Base-by-base conservation (phyloP, 2,888 invertebrate genomes). In the Neoascia interrupta region DNA sequence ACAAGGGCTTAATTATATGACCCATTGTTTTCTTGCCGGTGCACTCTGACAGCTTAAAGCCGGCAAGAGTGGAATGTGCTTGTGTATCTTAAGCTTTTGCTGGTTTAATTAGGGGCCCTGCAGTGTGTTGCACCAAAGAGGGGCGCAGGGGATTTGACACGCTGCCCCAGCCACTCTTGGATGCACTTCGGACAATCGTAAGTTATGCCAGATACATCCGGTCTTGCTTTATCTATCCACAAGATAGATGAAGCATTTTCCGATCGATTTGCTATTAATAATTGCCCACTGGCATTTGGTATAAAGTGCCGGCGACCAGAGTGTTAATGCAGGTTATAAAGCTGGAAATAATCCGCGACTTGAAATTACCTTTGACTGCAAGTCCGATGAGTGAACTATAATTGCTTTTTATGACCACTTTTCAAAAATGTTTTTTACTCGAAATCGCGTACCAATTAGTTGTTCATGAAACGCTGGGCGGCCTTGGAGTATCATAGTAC, bases 1-100 rank as follows among this genome's bases (percentile, higher is more conserved):
- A 79, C 79, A 79, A 79, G 79, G 66, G 56, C 56, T 79, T 73
- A 79, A 79, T 79, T 79, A 79, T 79, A 79, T 73, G 73, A 79
- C 60, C 79, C 79, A 79, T 73, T 79, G 79, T 79, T 79, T 73
- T 61, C 73, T 61, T 51, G 54, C 66, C 79, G 39, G 54, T 54
- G 34, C 45, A 45, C 39, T 37, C 31, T 36, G 60, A 15, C 53
- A 36, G 61, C 15, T 21, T 26, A 36, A 23, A 21, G 18, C 31
- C 47, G 16, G 23, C 16, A 26, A 8, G 16, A 45, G 41, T 8
- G 47, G 73, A 79, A 72, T 72, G 51, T 21, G n/a, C n/a, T n/a
- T 8, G 39, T 16, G 47, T 45, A 34, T 53, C 53, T 76, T 53
- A 66, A 26, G n/a, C 64, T 66, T 72, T 79, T 34, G 66, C 47